These are phyloP conservation scores for Pelvicachromis taeniatus DNA, from an alignment of 2,113 vertebrate genomes.

Conservation along the genomic window DNA sequence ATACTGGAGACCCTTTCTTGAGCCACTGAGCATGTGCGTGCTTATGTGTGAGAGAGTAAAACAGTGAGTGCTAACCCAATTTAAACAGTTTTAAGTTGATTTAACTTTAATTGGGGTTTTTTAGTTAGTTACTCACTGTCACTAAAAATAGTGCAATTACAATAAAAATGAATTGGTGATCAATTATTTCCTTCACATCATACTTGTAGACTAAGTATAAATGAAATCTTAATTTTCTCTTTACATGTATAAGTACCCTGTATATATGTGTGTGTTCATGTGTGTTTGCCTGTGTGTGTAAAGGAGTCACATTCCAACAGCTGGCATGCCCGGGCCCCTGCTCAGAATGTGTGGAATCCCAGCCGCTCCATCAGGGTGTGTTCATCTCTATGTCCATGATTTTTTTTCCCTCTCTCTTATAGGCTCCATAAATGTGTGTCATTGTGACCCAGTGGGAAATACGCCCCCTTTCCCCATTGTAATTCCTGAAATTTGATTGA, in stretches of 20 bases:
- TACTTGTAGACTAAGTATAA: background rate
- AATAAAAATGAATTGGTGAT: background rate
- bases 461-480: background rate
- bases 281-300: background rate
- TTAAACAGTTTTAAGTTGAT: background rate
- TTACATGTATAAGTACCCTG: background rate
- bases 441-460: background rate
- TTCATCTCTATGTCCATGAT: background rate
- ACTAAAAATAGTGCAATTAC: background rate
- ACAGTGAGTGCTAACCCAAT: background rate
- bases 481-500: slow-evolving; percentile 7
- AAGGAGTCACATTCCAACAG: slow-evolving; percentile 64
- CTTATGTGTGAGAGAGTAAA: background rate
- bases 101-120: background rate
- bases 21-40: too few species aligned
- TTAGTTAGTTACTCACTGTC: background rate
- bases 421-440: background rate
- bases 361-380: slow-evolving; percentile 15
- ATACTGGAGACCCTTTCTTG: too few species aligned
- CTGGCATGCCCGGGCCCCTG: slow-evolving; percentile 68
- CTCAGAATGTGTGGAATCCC: slow-evolving; percentile 65
- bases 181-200: background rate
- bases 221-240: background rate
- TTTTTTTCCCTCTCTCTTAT: background rate
- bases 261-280: background rate